A percentile compares a stretch with the other conserved stretches of the same genome.
These are phyloP conservation scores for Drosophila pseudotakahashii DNA, from an alignment of 2,888 invertebrate genomes.

Conservation along the genomic window DNA sequence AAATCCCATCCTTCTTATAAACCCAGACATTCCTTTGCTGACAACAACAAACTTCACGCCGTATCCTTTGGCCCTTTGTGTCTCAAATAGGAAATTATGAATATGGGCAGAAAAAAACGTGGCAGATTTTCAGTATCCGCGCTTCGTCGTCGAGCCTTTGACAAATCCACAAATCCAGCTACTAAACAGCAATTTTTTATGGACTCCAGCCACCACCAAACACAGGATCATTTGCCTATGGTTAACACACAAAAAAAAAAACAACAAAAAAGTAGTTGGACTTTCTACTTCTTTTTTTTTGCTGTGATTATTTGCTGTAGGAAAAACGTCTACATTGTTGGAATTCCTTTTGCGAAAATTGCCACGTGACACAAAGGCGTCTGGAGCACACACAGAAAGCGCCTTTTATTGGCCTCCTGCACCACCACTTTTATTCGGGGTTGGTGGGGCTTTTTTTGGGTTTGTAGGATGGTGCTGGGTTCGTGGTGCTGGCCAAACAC, in stretches of 20 bases:
- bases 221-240: slow-evolving; percentile 53
- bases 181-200: slow-evolving; percentile 72
- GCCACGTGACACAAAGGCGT: slow-evolving; percentile 79
- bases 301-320: slow-evolving; percentile 55
- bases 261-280: slow-evolving; percentile 69
- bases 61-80: slow-evolving; percentile 25
- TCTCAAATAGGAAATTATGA: slow-evolving; percentile 73
- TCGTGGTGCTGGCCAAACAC: slow-evolving; percentile 47
- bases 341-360: slow-evolving; percentile 79
- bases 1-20: background rate
- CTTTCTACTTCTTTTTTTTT: slow-evolving; percentile 39
- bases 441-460: background rate
- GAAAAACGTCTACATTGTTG: slow-evolving; percentile 82
- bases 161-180: slow-evolving; percentile 74
- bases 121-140: slow-evolving; percentile 36
- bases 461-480: background rate
- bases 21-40: slow-evolving; percentile 10
- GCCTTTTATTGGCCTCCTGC: slow-evolving; percentile 71
- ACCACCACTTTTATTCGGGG: slow-evolving; percentile 25
- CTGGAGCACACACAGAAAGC: slow-evolving; percentile 70
- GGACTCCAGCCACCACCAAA: slow-evolving; percentile 28
- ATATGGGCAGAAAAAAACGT: slow-evolving; percentile 47
- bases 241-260: slow-evolving; percentile 28
- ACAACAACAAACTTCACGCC: slow-evolving; percentile 12
- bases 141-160: slow-evolving; percentile 58